Evolutionary conservation across 2,797 vertebrate genomes (phyloP).

Genomic region (Gallinago solitaria): DNA sequence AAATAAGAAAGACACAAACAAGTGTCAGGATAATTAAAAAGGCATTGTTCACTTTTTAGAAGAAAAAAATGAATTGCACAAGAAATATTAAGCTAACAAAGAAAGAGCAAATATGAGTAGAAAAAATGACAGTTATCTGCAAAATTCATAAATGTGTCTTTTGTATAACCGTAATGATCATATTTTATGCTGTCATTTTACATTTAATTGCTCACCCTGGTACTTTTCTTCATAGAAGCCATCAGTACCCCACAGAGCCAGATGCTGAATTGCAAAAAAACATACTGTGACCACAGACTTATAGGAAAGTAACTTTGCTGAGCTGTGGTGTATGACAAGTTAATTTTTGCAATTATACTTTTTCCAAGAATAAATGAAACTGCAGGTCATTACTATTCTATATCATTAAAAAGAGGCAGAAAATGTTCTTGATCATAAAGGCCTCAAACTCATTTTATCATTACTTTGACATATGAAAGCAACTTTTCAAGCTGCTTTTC

Average conservation of each 20-base stretch:
- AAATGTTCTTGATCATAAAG: conserved; percentile 75
- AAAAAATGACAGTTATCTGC: conserved; percentile 90
- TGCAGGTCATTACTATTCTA: conserved; percentile 77
- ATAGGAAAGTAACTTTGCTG: conserved; percentile 86
- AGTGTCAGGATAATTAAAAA: conserved; percentile 81
- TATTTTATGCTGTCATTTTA: conserved; percentile 94
- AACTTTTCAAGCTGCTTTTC: conserved; percentile 70
- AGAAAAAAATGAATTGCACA: conserved; percentile 76
- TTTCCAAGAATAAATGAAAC: conserved; percentile 84
- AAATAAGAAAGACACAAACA: conserved; percentile 79
- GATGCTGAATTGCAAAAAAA: conserved; percentile 85
- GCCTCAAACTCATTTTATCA: conserved; percentile 72
- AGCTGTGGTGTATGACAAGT: conserved; percentile 89
- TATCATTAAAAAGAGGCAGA: conserved; percentile 76
- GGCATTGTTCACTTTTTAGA: conserved; percentile 77
- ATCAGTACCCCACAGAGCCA: conserved; percentile 87
- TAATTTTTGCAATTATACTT: conserved; percentile 90
- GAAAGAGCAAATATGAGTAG: conserved; percentile 83
- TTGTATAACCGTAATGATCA: conserved; percentile 90
- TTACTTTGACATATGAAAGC: conserved; percentile 72
- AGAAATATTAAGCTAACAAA: conserved; percentile 87
- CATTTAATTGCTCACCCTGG: conserved; percentile 92
- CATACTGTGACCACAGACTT: conserved; percentile 86
- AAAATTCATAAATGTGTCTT: conserved; percentile 93
- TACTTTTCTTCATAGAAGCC: conserved; percentile 89